These are phyloP conservation scores for Dascillus cervinus DNA, from an alignment of 2,888 invertebrate species.

Conservation along the genomic window DNA sequence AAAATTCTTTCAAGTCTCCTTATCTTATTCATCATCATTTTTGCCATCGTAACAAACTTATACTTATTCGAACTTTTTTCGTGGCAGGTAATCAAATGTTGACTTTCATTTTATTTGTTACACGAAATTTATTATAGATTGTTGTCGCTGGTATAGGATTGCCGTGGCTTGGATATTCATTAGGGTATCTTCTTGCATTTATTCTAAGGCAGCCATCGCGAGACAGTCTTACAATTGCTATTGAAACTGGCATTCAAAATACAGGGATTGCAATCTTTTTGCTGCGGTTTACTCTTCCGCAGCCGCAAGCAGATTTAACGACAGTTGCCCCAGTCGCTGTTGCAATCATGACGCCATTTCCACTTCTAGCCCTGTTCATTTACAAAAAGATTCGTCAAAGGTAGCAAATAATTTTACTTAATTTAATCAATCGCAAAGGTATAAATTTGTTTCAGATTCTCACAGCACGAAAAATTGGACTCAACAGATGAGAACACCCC, in stretches of 20 bases:
- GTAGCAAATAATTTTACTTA: conserved; percentile 9
- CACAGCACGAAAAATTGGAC: no score
- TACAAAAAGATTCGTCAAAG: conserved; percentile 6
- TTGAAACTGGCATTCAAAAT: conserved; percentile 92
- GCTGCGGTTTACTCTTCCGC: conserved; percentile 68
- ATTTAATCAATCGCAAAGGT: no score
- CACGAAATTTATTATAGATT: conserved; percentile 49
- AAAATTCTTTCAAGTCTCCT: conserved; percentile 77
- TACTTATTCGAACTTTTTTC: conserved; percentile 84
- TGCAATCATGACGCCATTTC: conserved; percentile 90
- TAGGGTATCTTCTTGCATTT: conserved; percentile 59
- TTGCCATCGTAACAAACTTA: conserved; percentile 82
- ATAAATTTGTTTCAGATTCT: no score
- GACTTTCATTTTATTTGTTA: background rate
- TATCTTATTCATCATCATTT: conserved; percentile 74
- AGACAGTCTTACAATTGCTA: conserved; percentile 79
- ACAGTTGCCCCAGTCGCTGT: conserved; percentile 86
- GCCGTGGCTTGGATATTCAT: conserved; percentile 73
- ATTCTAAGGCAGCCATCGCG: conserved; percentile 52
- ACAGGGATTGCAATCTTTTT: conserved; percentile 88
- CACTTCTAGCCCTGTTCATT: conserved; percentile 45
- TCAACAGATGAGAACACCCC: no score
- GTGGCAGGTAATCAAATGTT: conserved; percentile 60
- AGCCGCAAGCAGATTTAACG: conserved; percentile 83
- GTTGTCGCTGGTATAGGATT: conserved; percentile 69